Evolutionary conservation across 2,888 invertebrate genomes (phyloP), one percentile per base, ranked within the genome.

Genomic region (Phytoseiulus persimilis): DNA sequence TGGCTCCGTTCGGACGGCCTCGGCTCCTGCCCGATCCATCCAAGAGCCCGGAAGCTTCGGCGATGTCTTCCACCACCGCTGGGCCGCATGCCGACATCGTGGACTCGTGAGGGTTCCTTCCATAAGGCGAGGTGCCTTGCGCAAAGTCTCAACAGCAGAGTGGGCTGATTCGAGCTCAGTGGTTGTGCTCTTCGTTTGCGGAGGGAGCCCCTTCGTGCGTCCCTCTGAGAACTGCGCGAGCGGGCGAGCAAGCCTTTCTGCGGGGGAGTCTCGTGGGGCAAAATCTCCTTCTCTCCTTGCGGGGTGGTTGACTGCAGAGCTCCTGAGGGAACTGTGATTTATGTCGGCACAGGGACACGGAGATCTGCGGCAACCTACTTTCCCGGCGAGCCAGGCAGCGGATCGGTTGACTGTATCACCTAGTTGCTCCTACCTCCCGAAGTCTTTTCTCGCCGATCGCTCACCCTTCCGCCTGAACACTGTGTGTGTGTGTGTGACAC

Each of bases 251-350:
- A 65, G 65, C 65, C 65, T 65, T 65, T 65, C 65, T 65, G 65
- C 65, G 65, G 65, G 28, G 65, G 65, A 65, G 65, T 65, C 65
- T 65, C 65, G 5, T 18, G 65, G 28, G 65, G 65, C 65, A 28
- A 65, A 65, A 65, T 65, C 9, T 65, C 18, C 65, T 65, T 23
- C 65, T 65, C 65, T 65, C 65, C 65, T 65, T 65, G 18, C 65
- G 65, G 65, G 65, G 65, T 65, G 65, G 65, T 65, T 65, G 65
- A 65, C 65, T 65, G 65, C 65, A 65, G 65, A 65, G 65, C 65
- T 65, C 87, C 87, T 87, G 33, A n/a, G 87, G 87, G 87, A 87
- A 31, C 87, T 39, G 87, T 87, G 87, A 87, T 87, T 87, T 87
- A 87, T 87, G 87, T 65, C 18, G 65, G 9, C 65, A 23, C 65